A percentile compares a stretch with the other conserved stretches of the same genome.
These are phyloP conservation scores for Alligator sinensis DNA, from an alignment of 2,113 vertebrate genomes.

Conservation along the genomic window DNA sequence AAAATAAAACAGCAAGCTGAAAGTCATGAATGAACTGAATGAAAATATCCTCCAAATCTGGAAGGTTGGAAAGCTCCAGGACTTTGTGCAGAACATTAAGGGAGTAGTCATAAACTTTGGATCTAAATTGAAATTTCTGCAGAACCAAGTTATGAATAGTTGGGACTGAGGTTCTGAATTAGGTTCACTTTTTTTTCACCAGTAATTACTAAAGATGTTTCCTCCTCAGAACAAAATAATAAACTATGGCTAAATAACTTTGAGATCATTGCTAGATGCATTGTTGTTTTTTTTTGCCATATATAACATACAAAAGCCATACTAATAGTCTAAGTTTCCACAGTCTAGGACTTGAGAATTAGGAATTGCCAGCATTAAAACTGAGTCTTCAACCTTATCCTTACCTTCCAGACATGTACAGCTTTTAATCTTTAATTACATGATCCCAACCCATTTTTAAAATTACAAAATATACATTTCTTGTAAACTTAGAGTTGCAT, in stretches of 20 bases:
- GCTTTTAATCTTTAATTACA: neutral
- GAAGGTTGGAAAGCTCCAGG: neutral
- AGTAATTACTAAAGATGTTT: neutral
- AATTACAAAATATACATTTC: neutral
- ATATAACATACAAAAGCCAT: no score
- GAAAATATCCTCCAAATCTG: neutral
- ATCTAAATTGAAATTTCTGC: neutral
- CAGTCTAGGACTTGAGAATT: neutral
- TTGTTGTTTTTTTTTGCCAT: no score
- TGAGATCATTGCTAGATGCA: no score
- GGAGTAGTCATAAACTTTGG: neutral
- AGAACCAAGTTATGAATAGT: neutral
- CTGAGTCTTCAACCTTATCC: neutral
- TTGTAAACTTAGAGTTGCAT: neutral
- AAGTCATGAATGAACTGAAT: neutral
- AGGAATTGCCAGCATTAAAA: neutral
- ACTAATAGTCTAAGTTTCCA: neutral
- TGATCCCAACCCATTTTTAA: neutral
- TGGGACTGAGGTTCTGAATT: neutral
- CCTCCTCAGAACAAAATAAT: neutral
- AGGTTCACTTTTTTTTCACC: fast-evolving
- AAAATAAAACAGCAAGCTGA: no score
- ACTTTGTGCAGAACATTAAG: neutral
- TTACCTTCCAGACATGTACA: neutral
- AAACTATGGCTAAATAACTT: neutral